These are phyloP conservation scores for Dinocampus coccinellae DNA, from an alignment of 2,888 invertebrate genomes.

Conservation along the genomic window DNA sequence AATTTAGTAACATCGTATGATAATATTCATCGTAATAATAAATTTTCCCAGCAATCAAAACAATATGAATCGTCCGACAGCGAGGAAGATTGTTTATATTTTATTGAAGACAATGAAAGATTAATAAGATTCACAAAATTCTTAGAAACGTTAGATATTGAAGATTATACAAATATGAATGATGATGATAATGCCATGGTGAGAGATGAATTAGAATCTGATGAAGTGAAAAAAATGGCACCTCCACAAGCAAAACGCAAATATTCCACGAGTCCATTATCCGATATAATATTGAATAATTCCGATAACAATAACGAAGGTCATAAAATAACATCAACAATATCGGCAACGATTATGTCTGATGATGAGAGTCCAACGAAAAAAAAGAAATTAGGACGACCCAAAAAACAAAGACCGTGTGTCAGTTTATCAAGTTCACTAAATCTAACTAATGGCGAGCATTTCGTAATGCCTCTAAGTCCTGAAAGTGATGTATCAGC, in stretches of 20 bases:
- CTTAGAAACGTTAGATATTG: conserved; percentile 51
- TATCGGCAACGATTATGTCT: conserved; percentile 17
- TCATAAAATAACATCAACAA: conserved; percentile 39
- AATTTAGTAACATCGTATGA: background rate
- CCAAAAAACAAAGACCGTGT: conserved; percentile 55
- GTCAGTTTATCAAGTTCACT: conserved; percentile 50
- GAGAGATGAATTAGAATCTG: conserved; percentile 51
- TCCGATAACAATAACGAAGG: conserved; percentile 62
- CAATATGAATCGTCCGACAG: conserved; percentile 22
- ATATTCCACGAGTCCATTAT: conserved; percentile 56
- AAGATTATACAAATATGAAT: conserved; percentile 25
- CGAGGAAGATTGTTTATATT: conserved; percentile 60
- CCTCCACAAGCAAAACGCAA: conserved; percentile 57
- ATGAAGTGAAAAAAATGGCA: conserved; percentile 54
- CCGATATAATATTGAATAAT: conserved; percentile 59
- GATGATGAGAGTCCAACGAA: conserved; percentile 51
- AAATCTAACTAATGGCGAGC: conserved; percentile 61
- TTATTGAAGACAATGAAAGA: conserved; percentile 54
- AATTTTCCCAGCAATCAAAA: background rate
- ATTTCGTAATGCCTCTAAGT: conserved; percentile 67
- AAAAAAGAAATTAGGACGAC: conserved; percentile 58
- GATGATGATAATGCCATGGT: background rate
- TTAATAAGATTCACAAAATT: conserved; percentile 56
- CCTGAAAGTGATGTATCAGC: conserved; percentile 69
- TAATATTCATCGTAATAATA: background rate